A percentile compares a stretch with the other conserved stretches of the same genome.
Evolutionary conservation across 2,797 vertebrate species (phyloP).

Genomic region (Garrulus glandarius): DNA sequence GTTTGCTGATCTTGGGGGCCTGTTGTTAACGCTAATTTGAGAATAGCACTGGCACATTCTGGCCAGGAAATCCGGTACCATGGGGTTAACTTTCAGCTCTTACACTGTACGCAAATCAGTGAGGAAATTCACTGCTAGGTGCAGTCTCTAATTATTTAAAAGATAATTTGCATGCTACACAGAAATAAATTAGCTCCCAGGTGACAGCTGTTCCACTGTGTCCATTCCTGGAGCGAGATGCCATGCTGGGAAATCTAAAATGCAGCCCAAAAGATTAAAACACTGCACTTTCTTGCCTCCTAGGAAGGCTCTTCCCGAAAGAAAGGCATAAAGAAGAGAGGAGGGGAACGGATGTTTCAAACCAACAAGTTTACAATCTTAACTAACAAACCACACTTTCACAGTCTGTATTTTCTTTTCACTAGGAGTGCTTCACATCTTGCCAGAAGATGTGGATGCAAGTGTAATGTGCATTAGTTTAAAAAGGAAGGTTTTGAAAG

Average conservation of each 20-base stretch:
- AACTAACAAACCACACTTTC: not conserved
- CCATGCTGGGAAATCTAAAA: slow-evolving; percentile 39
- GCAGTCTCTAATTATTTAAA: slow-evolving; percentile 60
- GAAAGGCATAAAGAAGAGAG: not conserved
- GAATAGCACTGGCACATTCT: not conserved
- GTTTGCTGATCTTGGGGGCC: not conserved
- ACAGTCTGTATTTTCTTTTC: not conserved
- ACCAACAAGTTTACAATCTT: not conserved
- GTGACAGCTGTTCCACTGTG: slow-evolving; percentile 55
- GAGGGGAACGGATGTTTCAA: not conserved
- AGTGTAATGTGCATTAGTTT: not conserved
- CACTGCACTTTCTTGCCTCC: not conserved
- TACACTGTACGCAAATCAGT: not conserved
- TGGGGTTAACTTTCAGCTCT: slow-evolving; percentile 30
- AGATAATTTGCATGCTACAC: slow-evolving; percentile 64
- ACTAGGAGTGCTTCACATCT: not conserved
- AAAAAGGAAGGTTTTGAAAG: not conserved
- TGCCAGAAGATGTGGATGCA: not conserved
- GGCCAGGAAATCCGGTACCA: slow-evolving; percentile 31
- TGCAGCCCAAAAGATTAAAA: slow-evolving; percentile 27
- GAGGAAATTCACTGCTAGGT: slow-evolving; percentile 60
- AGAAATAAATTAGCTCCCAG: slow-evolving; percentile 68
- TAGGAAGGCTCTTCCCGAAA: not conserved
- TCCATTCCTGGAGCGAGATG: slow-evolving; percentile 43
- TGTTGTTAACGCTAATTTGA: slow-evolving; percentile 34